phyloP scores from a whole-genome alignment of 64 coral and sea anemone genomes.

The Pachyseris speciosa region DNA sequence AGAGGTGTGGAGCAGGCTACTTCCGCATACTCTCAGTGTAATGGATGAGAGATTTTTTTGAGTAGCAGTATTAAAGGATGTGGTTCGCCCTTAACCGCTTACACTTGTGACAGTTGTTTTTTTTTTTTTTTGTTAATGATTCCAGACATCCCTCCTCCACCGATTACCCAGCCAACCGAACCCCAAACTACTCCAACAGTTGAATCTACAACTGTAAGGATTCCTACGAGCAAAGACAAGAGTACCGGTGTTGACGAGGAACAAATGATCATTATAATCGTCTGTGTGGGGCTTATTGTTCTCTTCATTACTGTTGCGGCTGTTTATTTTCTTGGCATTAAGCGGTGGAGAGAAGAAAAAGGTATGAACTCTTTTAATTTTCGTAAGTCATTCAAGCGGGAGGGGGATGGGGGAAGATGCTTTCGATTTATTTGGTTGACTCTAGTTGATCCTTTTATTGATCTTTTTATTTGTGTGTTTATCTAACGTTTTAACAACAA shows the following conservation, averaged over 20 bases:
- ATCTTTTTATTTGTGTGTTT: no score
- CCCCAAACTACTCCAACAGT: not conserved
- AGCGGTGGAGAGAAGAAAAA: not conserved
- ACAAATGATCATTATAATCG: not conserved
- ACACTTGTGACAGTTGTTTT: not conserved
- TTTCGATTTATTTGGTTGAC: no score
- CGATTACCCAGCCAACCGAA: not conserved
- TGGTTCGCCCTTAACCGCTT: no score
- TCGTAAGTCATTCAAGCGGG: no score
- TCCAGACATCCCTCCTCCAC: not conserved
- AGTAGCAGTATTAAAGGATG: no score
- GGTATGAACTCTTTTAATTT: no score
- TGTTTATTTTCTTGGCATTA: slow-evolving; percentile 8
- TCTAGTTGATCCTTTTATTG: no score
- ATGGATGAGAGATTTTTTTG: no score
- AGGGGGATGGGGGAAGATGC: no score
- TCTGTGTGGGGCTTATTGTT: slow-evolving; percentile 4
- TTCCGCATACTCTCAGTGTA: no score
- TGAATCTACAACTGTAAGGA: not conserved
- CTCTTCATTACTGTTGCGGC: not conserved
- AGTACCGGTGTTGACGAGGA: not conserved
- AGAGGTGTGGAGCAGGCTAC: no score
- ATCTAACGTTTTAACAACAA: no score
- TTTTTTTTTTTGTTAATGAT: not conserved
- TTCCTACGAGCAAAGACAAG: not conserved